These are phyloP conservation scores for Nomada goodeniana DNA, from an alignment of 2,888 invertebrate species.

Conservation along the genomic window DNA sequence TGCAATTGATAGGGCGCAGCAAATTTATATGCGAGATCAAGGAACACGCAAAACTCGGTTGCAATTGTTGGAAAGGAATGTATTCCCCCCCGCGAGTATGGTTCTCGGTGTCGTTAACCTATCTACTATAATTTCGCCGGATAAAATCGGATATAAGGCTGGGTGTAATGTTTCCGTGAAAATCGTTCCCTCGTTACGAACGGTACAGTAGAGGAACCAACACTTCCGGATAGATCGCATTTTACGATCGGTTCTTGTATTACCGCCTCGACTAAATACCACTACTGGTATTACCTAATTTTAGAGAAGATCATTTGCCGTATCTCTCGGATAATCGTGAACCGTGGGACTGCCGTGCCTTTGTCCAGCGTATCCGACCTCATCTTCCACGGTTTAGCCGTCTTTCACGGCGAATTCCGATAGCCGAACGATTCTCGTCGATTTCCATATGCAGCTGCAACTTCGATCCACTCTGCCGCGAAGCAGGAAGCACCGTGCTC, in stretches of 20 bases:
- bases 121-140: constrained; percentile 21
- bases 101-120: neutral
- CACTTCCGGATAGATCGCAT: constrained; percentile 35
- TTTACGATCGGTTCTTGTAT: constrained; percentile 27
- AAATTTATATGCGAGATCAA: no score
- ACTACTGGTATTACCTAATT: constrained; percentile 29
- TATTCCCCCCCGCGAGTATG: neutral
- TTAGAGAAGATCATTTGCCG: neutral
- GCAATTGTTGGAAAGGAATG: constrained; percentile 1
- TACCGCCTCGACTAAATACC: constrained; percentile 10
- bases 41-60: neutral
- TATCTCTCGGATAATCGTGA: constrained; percentile 16
- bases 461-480: constrained; percentile 4
- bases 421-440: constrained; percentile 46
- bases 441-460: constrained; percentile 51
- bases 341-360: constrained; percentile 24
- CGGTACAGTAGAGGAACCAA: neutral
- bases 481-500: constrained; percentile 48
- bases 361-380: constrained; percentile 19
- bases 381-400: constrained; percentile 17
- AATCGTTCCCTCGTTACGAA: neutral
- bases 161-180: constrained; percentile 37
- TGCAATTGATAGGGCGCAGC: no score
- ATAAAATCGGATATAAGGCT: constrained; percentile 27
- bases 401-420: constrained; percentile 38